Evolutionary conservation across 1,140 invertebrate species (phyloP).

Genomic region (Physella acuta): DNA sequence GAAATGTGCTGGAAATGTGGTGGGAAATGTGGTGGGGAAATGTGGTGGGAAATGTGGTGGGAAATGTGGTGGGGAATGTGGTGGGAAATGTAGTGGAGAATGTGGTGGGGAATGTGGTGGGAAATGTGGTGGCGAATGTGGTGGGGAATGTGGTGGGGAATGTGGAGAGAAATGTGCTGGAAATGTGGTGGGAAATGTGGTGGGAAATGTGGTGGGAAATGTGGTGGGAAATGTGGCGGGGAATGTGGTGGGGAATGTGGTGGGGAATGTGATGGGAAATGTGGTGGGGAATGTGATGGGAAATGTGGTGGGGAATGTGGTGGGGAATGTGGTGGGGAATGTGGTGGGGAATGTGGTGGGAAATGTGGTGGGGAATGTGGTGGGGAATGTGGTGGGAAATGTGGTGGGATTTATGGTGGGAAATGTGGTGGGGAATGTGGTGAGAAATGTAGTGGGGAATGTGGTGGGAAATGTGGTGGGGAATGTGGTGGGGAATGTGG

Average conservation of each 20-base stretch:
- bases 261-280: neutral
- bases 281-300: no score
- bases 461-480: neutral
- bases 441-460: neutral
- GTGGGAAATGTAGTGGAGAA: neutral
- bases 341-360: neutral
- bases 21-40: no score
- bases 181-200: neutral
- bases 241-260: neutral
- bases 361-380: slow-evolving; percentile 10
- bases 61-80: neutral
- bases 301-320: neutral
- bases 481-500: neutral
- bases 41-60: no score
- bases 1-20: no score
- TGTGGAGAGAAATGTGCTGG: neutral
- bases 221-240: neutral
- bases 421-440: neutral
- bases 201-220: neutral
- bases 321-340: neutral
- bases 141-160: neutral
- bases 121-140: neutral
- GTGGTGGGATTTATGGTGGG: neutral
- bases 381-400: neutral
- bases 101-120: slow-evolving; percentile 11